phyloP scores from a whole-genome alignment of 2,797 vertebrate species.

The Poeciliopsis turneri region DNA sequence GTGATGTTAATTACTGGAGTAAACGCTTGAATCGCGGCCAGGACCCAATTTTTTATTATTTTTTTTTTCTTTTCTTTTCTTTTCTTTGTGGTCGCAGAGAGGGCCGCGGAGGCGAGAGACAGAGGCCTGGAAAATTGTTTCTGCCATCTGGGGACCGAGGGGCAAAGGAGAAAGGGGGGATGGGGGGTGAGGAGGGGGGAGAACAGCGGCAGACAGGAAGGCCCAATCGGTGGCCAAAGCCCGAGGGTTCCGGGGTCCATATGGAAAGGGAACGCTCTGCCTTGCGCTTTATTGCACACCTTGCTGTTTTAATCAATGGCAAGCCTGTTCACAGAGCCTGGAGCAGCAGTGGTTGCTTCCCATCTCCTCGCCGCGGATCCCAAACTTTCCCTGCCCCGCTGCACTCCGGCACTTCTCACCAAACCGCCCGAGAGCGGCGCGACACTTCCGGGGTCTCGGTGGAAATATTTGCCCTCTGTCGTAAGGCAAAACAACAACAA shows the following conservation, averaged over 20 bases:
- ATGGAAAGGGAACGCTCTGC: conserved; percentile 88
- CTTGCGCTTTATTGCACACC: conserved; percentile 86
- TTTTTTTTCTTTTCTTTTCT: no score
- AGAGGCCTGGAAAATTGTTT: conserved; percentile 93
- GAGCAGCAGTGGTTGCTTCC: conserved; percentile 78
- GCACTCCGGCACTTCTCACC: conserved; percentile 56
- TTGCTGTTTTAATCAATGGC: conserved; percentile 90
- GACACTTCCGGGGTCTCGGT: conserved; percentile 49
- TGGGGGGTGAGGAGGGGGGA: conserved; percentile 32
- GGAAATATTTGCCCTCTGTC: conserved; percentile 44
- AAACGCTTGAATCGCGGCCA: conserved; percentile 98
- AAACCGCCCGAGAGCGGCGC: conserved; percentile 62
- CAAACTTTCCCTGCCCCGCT: conserved; percentile 68
- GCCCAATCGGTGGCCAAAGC: conserved; percentile 88
- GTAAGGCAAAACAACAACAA: conserved; percentile 12
- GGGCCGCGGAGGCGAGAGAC: conserved; percentile 88
- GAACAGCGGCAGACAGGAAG: conserved; percentile 81
- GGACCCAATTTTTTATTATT: conserved; percentile 75
- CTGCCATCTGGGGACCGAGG: conserved; percentile 93
- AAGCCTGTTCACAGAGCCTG: conserved; percentile 85
- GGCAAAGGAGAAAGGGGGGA: conserved; percentile 35
- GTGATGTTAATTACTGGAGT: conserved; percentile 99
- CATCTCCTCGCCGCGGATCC: conserved; percentile 67
- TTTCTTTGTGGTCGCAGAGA: conserved; percentile 78
- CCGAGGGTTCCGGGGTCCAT: conserved; percentile 89